A percentile compares a stretch with the other conserved stretches of the same genome.
Conservation (phyloP, 2,113 vertebrate genomes). For the Pomatorhinus ruficollis region DNA sequence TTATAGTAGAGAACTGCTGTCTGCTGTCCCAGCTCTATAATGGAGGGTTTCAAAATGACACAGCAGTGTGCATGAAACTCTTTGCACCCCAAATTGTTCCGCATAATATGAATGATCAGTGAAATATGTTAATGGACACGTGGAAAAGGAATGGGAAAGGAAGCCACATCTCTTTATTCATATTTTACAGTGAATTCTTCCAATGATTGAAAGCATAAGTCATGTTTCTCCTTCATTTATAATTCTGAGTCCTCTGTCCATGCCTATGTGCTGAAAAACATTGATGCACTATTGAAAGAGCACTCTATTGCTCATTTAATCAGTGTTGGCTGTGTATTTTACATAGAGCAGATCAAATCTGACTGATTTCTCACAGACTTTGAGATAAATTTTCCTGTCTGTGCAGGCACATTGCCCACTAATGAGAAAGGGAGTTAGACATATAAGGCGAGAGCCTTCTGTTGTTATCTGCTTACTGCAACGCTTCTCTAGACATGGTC, state of each 20-base stretch:
- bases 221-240: neutral
- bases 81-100: neutral
- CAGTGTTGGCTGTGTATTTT: conserved; percentile 55
- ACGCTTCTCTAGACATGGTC: neutral
- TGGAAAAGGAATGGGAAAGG: neutral
- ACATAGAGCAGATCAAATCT: conserved; percentile 62
- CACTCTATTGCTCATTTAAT: conserved; percentile 65
- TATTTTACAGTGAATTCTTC: conserved; percentile 15
- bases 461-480: conserved; percentile 26
- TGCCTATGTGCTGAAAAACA: conserved; percentile 40
- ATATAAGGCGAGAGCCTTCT: conserved; percentile 56
- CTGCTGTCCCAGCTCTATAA: neutral
- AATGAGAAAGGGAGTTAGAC: conserved; percentile 57
- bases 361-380: conserved; percentile 75
- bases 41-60: neutral
- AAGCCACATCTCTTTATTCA: neutral
- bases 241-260: conserved; percentile 19
- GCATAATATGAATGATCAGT: neutral
- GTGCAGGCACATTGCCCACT: conserved; percentile 52
- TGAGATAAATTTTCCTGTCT: conserved; percentile 62
- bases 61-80: neutral
- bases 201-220: neutral
- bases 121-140: neutral
- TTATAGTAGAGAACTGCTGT: neutral
- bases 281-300: conserved; percentile 46